Evolutionary conservation across 2,113 vertebrate genomes (phyloP), one percentile per base, ranked within the genome.

Genomic region (Girardinichthys multiradiatus): DNA sequence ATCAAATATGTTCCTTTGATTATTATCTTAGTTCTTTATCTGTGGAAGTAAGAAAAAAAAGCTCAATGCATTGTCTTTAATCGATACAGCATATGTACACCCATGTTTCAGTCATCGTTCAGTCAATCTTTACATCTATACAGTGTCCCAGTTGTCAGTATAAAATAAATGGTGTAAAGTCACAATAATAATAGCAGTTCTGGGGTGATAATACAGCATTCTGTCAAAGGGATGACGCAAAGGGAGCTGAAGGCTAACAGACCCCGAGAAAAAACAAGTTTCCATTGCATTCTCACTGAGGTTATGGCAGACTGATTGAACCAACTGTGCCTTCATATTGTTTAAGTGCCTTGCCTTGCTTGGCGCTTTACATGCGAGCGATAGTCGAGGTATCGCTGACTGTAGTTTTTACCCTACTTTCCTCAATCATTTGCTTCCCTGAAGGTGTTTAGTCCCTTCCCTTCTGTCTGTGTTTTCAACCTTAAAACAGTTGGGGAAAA

Each of bases 81-180:
- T 96, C 91, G 91, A 87, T 95, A 95, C 95, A 96, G 85, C 87
- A 77, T 96, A 96, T 97, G 93, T 96, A 97, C 96, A 97, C 94
- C 95, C 95, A 93, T 94, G 94, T 94, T 95, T 95, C 79, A 82
- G 66, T 95, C 86, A 45, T 89, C 95, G 92, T 93, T 94, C 94
- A 95, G 95, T 88, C 86, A 94, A 92, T 94, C 94, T 96, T 96
- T 95, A 94, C 94, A 95, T 92, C 95, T 95, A 92, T 95, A 95
- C 94, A 96, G 88, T 91, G 87, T 95, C 95, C 93, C 93, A 90
- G 87, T 95, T 90, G 92, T 92, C 74, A 92, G 94, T 92, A 89
- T 69, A 96, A 90, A 92, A 93, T 91, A 93, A 94, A 93, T 89
- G 90, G 92, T 91, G 94, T 92, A 87, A 86, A 81, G 79, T 80